Base-by-base conservation (phyloP, 2,888 invertebrate species). In the Stenoptilia bipunctidactyla region DNA sequence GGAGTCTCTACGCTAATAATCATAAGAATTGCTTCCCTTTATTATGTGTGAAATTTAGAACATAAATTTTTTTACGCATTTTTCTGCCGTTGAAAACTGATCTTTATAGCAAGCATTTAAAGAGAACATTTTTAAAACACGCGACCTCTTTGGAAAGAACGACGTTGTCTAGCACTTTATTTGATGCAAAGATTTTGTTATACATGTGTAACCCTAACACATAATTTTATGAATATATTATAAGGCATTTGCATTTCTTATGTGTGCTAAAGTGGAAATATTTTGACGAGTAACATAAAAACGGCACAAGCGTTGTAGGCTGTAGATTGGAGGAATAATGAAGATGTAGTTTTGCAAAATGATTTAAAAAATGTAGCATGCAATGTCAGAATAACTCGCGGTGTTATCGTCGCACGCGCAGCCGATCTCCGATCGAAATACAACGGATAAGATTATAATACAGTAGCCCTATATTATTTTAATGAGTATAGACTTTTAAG, bases 391-490 rank as follows among this genome's bases (percentile, higher is more conserved):
- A 82, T 80, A 83, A 76, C 80, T 80, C 66, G 68, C 58, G 62
- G 66, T 65, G 73, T 71, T 83, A 82, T 83, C 83, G 70, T 48
- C 66, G 77, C 83, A 82, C 80, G 83, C 80, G 82, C 82, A 73
- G 73, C 74, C 79, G 74, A 82, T 83, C 83, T 74, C 68, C 74
- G 83, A 83, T 83, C 79, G 72, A 70, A 80, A 77, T 73, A 76
- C 72, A 76, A 70, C 59, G 82, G 83, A 83, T 83, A 83, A 83
- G 82, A 83, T 83, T 79, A 83, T 83, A n/a, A n/a, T n/a, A 80
- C 83, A 60, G 82, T 82, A 82, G 83, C 82, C 66, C 73, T 75
- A 82, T 80, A 83, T 83, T 80, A 83, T 83, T 83, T 83, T 83
- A 83, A 83, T 83, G 83, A 83, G 83, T 79, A 82, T 79, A 82